phyloP scores from a whole-genome alignment of 1,140 invertebrate species.

The Achatina immaculata region DNA sequence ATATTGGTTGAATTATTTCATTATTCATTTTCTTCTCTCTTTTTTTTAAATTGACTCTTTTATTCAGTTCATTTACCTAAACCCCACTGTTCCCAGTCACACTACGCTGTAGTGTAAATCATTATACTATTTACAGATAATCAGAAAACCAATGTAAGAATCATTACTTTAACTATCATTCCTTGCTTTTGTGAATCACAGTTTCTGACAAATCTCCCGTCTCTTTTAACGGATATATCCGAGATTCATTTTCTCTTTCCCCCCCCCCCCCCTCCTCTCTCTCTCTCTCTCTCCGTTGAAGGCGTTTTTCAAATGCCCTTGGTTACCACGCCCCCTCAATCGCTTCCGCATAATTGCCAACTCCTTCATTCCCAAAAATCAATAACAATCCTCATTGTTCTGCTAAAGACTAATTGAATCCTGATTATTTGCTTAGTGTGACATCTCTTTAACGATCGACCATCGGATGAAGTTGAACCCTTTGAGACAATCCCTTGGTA shows the following conservation, averaged over 20 bases:
- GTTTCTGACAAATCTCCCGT: too few species aligned
- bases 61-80: too few species aligned
- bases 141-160: too few species aligned
- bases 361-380: slow-evolving; percentile 1
- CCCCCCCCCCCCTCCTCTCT: background rate
- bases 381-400: background rate
- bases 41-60: too few species aligned
- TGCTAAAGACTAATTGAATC: slow-evolving; percentile 10
- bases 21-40: too few species aligned
- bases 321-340: background rate
- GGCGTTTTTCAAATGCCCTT: background rate
- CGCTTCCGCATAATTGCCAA: background rate
- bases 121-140: too few species aligned
- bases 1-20: too few species aligned
- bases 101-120: too few species aligned
- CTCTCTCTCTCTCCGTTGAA: background rate
- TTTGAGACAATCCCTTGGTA: background rate
- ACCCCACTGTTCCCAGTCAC: too few species aligned
- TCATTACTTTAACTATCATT: too few species aligned
- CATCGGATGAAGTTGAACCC: background rate
- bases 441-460: slow-evolving; percentile 7
- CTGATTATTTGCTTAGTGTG: slow-evolving; percentile 14
- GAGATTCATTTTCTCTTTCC: background rate
- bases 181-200: too few species aligned
- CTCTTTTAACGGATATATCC: too few species aligned